These are phyloP conservation scores for Plebejus anna DNA, from an alignment of 2,888 invertebrate species.

Conservation along the genomic window DNA sequence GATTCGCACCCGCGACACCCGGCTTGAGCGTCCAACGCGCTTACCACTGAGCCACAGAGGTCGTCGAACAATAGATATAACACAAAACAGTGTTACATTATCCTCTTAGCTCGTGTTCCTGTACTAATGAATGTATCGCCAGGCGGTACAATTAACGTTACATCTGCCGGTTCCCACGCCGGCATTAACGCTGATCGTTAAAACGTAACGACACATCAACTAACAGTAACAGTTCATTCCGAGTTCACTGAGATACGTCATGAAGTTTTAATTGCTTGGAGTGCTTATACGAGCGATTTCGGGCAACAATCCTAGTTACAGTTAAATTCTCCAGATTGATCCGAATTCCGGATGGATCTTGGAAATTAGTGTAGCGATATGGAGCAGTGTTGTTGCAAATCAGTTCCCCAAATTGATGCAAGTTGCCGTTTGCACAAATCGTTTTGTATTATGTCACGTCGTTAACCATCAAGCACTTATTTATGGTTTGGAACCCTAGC, in stretches of 20 bases:
- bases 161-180: constrained; percentile 23
- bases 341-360: neutral
- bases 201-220: constrained; percentile 20
- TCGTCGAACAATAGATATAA: neutral
- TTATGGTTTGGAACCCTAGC: no score
- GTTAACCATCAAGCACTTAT: neutral
- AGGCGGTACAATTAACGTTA: constrained; percentile 6
- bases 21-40: no score
- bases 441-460: neutral
- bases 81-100: constrained; percentile 7
- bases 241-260: constrained; percentile 28
- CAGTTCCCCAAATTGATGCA: neutral
- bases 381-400: neutral
- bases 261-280: constrained; percentile 2
- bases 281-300: neutral
- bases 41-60: no score
- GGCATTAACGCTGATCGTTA: constrained; percentile 7
- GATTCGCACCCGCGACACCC: no score
- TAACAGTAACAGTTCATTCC: constrained; percentile 11
- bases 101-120: constrained; percentile 1
- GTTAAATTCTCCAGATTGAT: neutral
- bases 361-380: neutral
- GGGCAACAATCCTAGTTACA: neutral
- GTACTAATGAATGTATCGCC: constrained; percentile 17
- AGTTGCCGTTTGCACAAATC: neutral